phyloP scores from a whole-genome alignment of 2,113 vertebrate species.

The Malurus melanocephalus region DNA sequence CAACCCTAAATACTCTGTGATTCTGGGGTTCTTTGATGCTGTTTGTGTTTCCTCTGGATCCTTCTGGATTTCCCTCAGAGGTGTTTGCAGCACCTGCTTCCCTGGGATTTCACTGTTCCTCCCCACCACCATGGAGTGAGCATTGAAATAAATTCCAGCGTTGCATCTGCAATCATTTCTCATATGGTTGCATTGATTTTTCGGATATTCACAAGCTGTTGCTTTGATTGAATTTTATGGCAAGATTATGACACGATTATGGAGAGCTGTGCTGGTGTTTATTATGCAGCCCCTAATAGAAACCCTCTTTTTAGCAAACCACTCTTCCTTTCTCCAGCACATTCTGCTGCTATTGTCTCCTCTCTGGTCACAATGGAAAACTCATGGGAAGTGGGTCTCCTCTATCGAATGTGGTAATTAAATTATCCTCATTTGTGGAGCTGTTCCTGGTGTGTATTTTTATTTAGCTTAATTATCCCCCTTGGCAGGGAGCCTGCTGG shows the following conservation, averaged over 20 bases:
- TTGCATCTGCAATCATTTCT: constrained; percentile 23
- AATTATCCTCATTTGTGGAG: constrained; percentile 63
- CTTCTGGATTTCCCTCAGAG: not conserved
- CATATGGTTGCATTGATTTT: constrained; percentile 25
- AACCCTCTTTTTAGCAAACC: not conserved
- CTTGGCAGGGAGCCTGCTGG: constrained; percentile 54
- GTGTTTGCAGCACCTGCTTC: not conserved
- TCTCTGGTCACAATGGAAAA: constrained; percentile 42
- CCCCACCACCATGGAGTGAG: not conserved
- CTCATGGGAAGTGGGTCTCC: constrained; percentile 52
- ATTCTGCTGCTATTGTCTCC: constrained; percentile 21
- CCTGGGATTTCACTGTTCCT: not conserved
- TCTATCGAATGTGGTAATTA: constrained; percentile 45
- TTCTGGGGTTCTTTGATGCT: not conserved
- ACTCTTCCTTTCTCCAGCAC: constrained; percentile 29
- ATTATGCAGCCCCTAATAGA: constrained; percentile 40
- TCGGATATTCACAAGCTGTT: constrained; percentile 50
- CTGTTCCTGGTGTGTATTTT: constrained; percentile 52
- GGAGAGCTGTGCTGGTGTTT: constrained; percentile 26
- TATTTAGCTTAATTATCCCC: constrained; percentile 62
- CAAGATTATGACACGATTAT: constrained; percentile 41
- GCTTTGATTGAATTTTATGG: constrained; percentile 57
- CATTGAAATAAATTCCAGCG: not conserved
- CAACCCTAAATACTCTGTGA: not conserved
- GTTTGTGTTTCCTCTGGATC: not conserved